Evolutionary conservation across 2,797 vertebrate species (phyloP).

Genomic region (Pogonophryne albipinna): DNA sequence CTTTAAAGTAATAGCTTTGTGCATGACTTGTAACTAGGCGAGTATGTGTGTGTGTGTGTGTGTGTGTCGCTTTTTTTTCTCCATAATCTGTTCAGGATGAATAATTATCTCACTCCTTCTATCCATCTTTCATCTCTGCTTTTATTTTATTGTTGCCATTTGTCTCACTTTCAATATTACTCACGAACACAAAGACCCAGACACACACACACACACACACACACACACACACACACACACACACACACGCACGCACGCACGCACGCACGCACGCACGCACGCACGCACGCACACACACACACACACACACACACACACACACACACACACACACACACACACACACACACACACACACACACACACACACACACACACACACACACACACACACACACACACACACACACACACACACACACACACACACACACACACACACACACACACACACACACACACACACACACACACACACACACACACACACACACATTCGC

Average conservation of each 20-base stretch:
- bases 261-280: no score
- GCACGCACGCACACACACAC: constrained; percentile 1
- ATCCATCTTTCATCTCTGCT: constrained; percentile 35
- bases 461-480: not conserved
- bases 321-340: not conserved
- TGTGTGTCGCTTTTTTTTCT: no score
- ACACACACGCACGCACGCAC: no score
- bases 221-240: constrained; percentile 2
- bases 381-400: not conserved
- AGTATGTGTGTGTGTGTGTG: no score
- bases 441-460: no score
- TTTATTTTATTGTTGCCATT: constrained; percentile 42
- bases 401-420: no score
- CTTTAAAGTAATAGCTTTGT: no score
- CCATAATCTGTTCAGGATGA: constrained; percentile 37
- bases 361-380: not conserved
- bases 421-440: no score
- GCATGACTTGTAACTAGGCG: no score
- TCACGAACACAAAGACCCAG: no score
- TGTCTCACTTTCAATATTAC: not conserved
- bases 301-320: not conserved
- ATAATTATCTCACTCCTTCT: constrained; percentile 45
- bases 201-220: not conserved
- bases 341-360: not conserved
- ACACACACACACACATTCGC: not conserved